Evolutionary conservation across 1,140 invertebrate species (phyloP), one percentile per base, ranked within the genome.

Genomic region (Watersipora subatra): DNA sequence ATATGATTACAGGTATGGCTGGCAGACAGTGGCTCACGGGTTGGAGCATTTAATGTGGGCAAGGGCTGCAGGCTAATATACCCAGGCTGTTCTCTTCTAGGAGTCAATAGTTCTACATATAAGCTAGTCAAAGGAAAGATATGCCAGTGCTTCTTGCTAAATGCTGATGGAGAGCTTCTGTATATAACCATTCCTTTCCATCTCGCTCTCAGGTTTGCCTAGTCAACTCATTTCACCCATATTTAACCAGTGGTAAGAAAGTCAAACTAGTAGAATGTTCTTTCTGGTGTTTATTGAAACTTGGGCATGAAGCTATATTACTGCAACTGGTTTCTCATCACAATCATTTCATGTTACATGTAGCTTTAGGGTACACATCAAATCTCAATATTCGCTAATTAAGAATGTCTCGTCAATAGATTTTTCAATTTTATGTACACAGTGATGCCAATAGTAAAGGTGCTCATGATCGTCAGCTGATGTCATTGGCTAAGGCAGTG

Each of bases 141-240:
- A 57, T 86, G 87, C 75, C 86, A 87, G 58, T 89, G 88, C 74
- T 81, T 90, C 7, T 87, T 96, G 67, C 80, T 97, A 22, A 89
- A 93, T 78, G 84, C 88, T 15, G 84, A 87, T 73, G 92, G 92
- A 12, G 78, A 80, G 58, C 74, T 96, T 0, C 91, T 89, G 75
- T 87, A 89, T 72, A 84, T 96, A 65, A 81, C 83, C 62, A 87
- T 95, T 71, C 93, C 92, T 19, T 97, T 95, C 77, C 92, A 95
- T 78, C 88, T 88, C 25, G 77, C 76, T n/a, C 69, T 79, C 3
- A 80, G 77, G 78, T 79, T 20, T 12, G 58, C 46, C 46, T 17
- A 55, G 64, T 25, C 22, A 17, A 55, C 17, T 55, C 46, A 55
- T 55, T 17, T 55, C 17, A 17, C 46, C 46, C 17, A 55, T n/a